A percentile compares a stretch with the other conserved stretches of the same genome.
Evolutionary conservation across 2,888 invertebrate genomes (phyloP).

Genomic region (Panzeria rudis): DNA sequence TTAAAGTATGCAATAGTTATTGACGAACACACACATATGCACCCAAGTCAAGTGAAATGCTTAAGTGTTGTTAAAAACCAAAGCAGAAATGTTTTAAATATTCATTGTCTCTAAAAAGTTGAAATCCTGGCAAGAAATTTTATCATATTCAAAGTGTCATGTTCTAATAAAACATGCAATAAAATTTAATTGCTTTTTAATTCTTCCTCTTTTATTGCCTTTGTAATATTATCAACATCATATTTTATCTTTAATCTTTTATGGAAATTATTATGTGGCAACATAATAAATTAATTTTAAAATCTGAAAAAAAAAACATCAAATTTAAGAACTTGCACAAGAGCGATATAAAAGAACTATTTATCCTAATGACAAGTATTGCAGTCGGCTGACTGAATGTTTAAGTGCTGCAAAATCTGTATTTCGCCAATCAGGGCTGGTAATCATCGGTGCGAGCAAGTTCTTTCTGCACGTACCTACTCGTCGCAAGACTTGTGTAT

Average conservation of each 20-base stretch:
- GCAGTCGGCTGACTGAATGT: too few relatives aligned
- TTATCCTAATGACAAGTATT: too few relatives aligned
- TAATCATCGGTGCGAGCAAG: too few relatives aligned
- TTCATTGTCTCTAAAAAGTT: conserved; percentile 35
- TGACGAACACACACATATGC: not conserved
- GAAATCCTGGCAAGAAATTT: conserved; percentile 9
- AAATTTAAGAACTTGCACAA: not conserved
- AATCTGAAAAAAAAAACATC: not conserved
- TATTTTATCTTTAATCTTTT: conserved; percentile 18
- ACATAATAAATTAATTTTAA: conserved; percentile 1
- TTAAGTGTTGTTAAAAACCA: conserved; percentile 16
- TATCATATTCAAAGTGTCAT: conserved; percentile 51
- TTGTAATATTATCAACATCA: conserved; percentile 13
- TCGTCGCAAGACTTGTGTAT: too few relatives aligned
- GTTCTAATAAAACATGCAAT: conserved; percentile 47
- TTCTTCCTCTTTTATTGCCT: conserved; percentile 26
- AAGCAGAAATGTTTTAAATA: conserved; percentile 11
- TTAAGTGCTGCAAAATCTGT: too few relatives aligned
- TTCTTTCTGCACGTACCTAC: too few relatives aligned
- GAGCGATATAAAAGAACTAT: not conserved
- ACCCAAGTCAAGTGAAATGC: not conserved
- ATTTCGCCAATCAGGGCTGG: too few relatives aligned
- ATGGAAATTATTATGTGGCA: conserved; percentile 17
- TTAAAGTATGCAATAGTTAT: conserved; percentile 42
- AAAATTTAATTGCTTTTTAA: conserved; percentile 55